These are phyloP conservation scores for Trichopoda pennipes DNA, from an alignment of 2,888 invertebrate species.

Conservation along the genomic window DNA sequence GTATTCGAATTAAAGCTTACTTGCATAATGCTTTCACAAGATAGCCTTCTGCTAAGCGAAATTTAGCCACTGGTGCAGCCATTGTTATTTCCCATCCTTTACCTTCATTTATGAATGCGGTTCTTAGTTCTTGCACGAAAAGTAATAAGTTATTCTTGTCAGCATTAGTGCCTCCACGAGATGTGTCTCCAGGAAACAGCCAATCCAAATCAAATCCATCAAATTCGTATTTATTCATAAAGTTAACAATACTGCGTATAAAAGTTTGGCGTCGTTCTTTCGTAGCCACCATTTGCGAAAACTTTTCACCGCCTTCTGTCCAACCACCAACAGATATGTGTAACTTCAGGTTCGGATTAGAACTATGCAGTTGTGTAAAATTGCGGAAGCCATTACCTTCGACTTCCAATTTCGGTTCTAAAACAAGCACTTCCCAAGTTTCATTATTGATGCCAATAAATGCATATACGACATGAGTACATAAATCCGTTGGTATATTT, in stretches of 20 bases:
- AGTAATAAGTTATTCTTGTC: slow-evolving; percentile 92
- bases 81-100: slow-evolving; percentile 94
- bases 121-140: slow-evolving; percentile 89
- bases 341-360: slow-evolving; percentile 88
- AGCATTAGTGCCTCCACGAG: slow-evolving; percentile 90
- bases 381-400: slow-evolving; percentile 89
- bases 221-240: slow-evolving; percentile 89
- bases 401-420: slow-evolving; percentile 90
- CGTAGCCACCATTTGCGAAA: slow-evolving; percentile 89
- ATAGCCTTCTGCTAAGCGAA: slow-evolving; percentile 93
- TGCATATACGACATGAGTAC: slow-evolving; percentile 93
- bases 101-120: slow-evolving; percentile 88
- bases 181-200: slow-evolving; percentile 95
- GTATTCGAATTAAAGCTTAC: too few relatives aligned
- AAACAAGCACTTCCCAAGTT: slow-evolving; percentile 88
- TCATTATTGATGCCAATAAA: slow-evolving; percentile 92
- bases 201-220: slow-evolving; percentile 94
- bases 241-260: slow-evolving; percentile 88
- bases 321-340: slow-evolving; percentile 93
- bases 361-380: slow-evolving; percentile 87
- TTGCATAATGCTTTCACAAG: slow-evolving; percentile 94
- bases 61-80: slow-evolving; percentile 93
- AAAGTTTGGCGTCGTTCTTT: slow-evolving; percentile 87
- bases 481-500: too few relatives aligned
- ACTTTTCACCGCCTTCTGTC: slow-evolving; percentile 94